phyloP scores from a whole-genome alignment of 1,140 invertebrate species.

The Wasmannia auropunctata region DNA sequence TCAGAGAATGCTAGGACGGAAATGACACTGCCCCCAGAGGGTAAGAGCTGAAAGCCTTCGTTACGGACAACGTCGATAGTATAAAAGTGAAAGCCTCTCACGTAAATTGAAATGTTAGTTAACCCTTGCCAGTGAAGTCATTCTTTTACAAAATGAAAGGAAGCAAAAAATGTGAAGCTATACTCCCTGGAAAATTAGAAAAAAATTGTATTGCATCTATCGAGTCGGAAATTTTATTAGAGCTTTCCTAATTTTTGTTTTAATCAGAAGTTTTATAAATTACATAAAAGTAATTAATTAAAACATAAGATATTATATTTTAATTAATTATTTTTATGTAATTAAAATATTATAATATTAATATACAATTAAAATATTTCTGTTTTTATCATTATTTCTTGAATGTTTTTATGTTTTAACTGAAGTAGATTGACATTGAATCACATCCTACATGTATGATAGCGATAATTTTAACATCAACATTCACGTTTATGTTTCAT shows the following conservation, averaged over 20 bases:
- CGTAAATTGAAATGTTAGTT: slow-evolving; percentile 1
- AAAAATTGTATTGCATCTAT: not conserved
- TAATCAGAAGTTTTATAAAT: not conserved
- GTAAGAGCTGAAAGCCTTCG: not conserved
- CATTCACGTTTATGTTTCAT: not conserved
- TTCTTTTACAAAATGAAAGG: not conserved
- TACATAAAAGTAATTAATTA: not conserved
- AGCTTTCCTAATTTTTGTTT: not conserved
- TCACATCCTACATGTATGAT: not conserved
- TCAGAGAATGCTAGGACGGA: not conserved
- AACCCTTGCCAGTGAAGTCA: not conserved
- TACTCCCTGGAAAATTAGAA: not conserved
- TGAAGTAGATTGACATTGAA: not conserved
- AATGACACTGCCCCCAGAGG: not conserved
- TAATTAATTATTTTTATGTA: not conserved
- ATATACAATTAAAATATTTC: not conserved
- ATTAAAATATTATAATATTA: not conserved
- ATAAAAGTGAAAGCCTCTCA: not conserved
- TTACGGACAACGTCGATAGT: not conserved
- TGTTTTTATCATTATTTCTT: not conserved
- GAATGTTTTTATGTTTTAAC: not conserved
- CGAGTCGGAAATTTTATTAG: not conserved
- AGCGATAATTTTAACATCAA: slow-evolving; percentile 5
- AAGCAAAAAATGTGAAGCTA: not conserved
- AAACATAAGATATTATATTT: too few relatives aligned